Conservation (phyloP, 1,140 invertebrate species). For the Diprion similis region DNA sequence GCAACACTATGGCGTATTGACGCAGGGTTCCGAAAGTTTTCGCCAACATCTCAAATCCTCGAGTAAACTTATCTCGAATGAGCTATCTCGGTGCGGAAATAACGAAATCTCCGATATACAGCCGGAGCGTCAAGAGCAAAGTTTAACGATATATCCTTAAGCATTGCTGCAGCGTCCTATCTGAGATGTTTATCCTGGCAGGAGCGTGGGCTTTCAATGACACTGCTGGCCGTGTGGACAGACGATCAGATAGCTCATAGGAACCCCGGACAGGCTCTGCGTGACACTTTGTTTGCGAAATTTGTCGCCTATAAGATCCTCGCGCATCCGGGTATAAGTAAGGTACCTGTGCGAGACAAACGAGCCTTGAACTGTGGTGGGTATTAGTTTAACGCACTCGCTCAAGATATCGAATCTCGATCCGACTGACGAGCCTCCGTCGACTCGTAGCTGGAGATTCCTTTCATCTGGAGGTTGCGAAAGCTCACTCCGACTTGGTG, state of each 20-base stretch:
- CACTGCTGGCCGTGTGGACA: slow-evolving; percentile 39
- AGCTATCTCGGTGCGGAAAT: slow-evolving; percentile 3
- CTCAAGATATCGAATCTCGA: too few relatives aligned
- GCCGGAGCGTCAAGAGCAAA: slow-evolving; percentile 16
- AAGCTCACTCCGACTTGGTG: too few relatives aligned
- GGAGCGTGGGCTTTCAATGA: slow-evolving; percentile 44
- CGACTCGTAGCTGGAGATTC: too few relatives aligned
- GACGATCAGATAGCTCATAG: slow-evolving; percentile 40
- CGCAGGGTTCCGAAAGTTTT: too few relatives aligned
- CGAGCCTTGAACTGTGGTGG: too few relatives aligned
- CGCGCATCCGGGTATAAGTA: neutral
- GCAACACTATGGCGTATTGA: too few relatives aligned
- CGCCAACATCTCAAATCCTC: neutral
- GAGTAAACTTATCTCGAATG: slow-evolving; percentile 6
- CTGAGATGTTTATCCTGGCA: slow-evolving; percentile 37
- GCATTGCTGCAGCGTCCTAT: neutral
- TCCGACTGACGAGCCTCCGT: too few relatives aligned
- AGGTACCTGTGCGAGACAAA: too few relatives aligned
- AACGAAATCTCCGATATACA: slow-evolving; percentile 10
- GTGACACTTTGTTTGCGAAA: slow-evolving; percentile 31
- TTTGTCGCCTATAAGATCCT: slow-evolving; percentile 10
- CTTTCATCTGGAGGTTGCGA: too few relatives aligned
- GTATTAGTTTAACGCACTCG: too few relatives aligned
- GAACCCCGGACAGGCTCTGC: slow-evolving; percentile 34
- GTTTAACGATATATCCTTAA: slow-evolving; percentile 11